phyloP scores from a whole-genome alignment of 2,888 invertebrate genomes.

The Apamea sordens region DNA sequence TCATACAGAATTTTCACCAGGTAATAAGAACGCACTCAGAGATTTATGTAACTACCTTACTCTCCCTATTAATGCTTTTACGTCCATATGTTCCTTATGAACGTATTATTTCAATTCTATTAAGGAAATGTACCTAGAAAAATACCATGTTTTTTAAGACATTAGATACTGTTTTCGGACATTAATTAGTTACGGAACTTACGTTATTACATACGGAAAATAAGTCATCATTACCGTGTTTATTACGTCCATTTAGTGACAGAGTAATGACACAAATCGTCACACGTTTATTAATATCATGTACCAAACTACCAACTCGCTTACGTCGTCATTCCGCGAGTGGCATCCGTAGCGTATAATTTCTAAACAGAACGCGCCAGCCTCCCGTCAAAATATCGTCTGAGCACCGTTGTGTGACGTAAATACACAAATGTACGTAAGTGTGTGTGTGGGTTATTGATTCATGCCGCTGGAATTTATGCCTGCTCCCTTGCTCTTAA shows the following conservation, averaged over 20 bases:
- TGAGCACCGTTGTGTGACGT: slow-evolving; percentile 81
- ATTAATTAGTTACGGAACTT: slow-evolving; percentile 7
- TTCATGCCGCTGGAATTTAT: slow-evolving; percentile 87
- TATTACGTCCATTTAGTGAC: slow-evolving; percentile 23
- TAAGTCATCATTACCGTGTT: slow-evolving; percentile 18
- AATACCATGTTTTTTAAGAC: slow-evolving; percentile 14
- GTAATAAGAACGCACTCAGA: slow-evolving; percentile 36
- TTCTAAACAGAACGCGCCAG: slow-evolving; percentile 82
- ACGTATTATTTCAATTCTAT: slow-evolving; percentile 46
- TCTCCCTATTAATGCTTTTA: slow-evolving; percentile 43
- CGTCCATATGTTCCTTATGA: slow-evolving; percentile 44
- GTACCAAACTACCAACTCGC: slow-evolving; percentile 24
- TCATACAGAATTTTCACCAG: slow-evolving; percentile 26
- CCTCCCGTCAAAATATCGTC: slow-evolving; percentile 89
- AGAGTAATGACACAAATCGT: slow-evolving; percentile 32
- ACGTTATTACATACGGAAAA: not conserved
- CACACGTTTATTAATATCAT: slow-evolving; percentile 43
- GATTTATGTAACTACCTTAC: slow-evolving; percentile 59
- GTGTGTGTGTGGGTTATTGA: slow-evolving; percentile 88
- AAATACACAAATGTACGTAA: slow-evolving; percentile 73
- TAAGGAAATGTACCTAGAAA: slow-evolving; percentile 36
- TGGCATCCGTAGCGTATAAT: slow-evolving; percentile 71
- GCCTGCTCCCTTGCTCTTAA: slow-evolving; percentile 87
- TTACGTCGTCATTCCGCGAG: slow-evolving; percentile 19
- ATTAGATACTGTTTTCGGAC: not conserved